Evolutionary conservation across 2,113 vertebrate genomes (phyloP).

Genomic region (Rhabdornis inornatus): DNA sequence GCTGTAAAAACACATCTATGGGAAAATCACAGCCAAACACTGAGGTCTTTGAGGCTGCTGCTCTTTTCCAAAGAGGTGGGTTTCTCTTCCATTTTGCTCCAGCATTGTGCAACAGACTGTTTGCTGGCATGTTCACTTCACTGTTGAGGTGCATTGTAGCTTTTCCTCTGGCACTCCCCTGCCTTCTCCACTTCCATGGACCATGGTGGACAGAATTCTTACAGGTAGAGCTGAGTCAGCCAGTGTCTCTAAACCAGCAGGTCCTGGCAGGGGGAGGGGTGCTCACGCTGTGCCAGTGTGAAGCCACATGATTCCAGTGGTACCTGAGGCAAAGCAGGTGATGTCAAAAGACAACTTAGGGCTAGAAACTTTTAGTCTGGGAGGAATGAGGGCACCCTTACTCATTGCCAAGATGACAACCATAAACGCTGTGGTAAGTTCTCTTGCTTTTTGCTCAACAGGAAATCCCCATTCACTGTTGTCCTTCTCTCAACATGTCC

Average conservation of each 20-base stretch:
- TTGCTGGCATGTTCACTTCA: not conserved
- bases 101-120: not conserved
- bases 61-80: not conserved
- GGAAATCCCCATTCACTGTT: not conserved
- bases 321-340: not conserved
- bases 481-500: not conserved
- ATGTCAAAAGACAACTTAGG: not conserved
- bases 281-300: not conserved
- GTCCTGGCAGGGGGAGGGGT: not conserved
- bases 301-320: not conserved
- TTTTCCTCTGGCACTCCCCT: not conserved
- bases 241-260: not conserved
- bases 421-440: not conserved
- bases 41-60: not conserved
- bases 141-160: not conserved
- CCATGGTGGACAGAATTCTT: not conserved
- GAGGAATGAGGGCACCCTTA: not conserved
- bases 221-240: not conserved
- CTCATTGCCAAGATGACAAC: not conserved
- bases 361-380: not conserved
- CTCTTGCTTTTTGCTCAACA: not conserved
- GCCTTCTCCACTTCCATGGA: not conserved
- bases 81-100: conserved; percentile 9
- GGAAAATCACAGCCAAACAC: conserved; percentile 32
- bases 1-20: conserved; percentile 59